These are phyloP conservation scores for Festucalex cinctus DNA, from an alignment of 2,113 vertebrate genomes.

Conservation along the genomic window DNA sequence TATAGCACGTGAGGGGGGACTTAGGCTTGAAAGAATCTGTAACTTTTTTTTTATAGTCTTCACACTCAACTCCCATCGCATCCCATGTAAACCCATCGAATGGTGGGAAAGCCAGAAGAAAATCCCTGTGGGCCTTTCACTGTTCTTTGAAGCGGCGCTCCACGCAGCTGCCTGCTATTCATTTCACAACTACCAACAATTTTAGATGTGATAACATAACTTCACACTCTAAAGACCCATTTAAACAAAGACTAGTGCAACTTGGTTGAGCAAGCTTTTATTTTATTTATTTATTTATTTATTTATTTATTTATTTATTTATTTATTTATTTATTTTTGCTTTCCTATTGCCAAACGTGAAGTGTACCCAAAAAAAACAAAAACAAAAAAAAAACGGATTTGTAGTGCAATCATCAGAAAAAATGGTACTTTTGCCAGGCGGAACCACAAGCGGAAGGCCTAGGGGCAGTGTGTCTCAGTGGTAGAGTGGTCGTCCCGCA, in stretches of 20 bases:
- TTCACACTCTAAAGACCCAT: not conserved
- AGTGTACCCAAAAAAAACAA: no score
- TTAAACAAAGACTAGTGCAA: not conserved
- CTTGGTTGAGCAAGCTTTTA: not conserved
- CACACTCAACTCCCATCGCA: not conserved
- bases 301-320: no score
- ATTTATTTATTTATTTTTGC: no score
- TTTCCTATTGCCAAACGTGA: not conserved
- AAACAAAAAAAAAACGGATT: no score
- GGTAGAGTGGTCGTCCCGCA: no score
- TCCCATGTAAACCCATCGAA: not conserved
- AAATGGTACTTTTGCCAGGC: no score
- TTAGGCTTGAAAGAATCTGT: not conserved
- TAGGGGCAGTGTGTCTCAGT: no score
- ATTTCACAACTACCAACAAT: not conserved
- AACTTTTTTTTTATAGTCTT: not conserved
- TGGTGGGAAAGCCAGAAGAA: slow-evolving; percentile 11
- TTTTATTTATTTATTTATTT: no score
- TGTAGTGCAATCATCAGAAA: no score
- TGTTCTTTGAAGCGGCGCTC: slow-evolving; percentile 2
- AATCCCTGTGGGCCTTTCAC: not conserved
- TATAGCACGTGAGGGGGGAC: not conserved
- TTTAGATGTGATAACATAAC: not conserved
- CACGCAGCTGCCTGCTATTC: not conserved
- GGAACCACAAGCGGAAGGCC: no score